Percentiles rank a stretch among this genome's conserved stretches.
Conservation (phyloP, 2,113 vertebrate genomes). For the Platysternon megacephalum region DNA sequence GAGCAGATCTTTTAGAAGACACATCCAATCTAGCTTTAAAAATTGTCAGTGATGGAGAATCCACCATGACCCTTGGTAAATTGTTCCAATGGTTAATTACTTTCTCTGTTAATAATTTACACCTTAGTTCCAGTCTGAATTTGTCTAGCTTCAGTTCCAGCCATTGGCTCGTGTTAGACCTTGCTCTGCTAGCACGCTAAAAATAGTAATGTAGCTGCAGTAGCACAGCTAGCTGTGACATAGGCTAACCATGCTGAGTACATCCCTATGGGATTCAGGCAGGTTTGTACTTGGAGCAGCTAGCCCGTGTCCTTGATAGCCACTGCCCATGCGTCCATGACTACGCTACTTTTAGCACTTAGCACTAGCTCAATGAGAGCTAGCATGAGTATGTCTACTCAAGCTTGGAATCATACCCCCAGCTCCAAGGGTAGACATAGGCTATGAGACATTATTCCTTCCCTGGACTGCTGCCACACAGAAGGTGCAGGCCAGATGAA, state of each 20-base stretch:
- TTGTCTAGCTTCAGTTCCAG: not conserved
- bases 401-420: not conserved
- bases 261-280: not conserved
- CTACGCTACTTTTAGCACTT: no score
- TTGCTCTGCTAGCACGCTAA: not conserved
- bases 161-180: not conserved
- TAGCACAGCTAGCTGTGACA: not conserved
- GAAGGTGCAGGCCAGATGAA: not conserved
- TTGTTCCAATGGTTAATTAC: not conserved
- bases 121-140: not conserved
- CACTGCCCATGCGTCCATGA: no score
- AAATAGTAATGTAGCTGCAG: not conserved
- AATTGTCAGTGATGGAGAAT: not conserved
- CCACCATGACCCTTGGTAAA: not conserved
- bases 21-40: not conserved
- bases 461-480: not conserved
- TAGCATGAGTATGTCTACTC: no score
- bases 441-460: not conserved
- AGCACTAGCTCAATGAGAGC: not conserved
- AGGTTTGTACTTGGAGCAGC: no score
- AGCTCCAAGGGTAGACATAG: not conserved
- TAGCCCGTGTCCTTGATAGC: no score
- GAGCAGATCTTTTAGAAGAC: not conserved
- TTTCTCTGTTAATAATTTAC: not conserved
- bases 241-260: not conserved